Base-by-base conservation (phyloP, 2,797 vertebrate species). In the Lophius americanus region DNA sequence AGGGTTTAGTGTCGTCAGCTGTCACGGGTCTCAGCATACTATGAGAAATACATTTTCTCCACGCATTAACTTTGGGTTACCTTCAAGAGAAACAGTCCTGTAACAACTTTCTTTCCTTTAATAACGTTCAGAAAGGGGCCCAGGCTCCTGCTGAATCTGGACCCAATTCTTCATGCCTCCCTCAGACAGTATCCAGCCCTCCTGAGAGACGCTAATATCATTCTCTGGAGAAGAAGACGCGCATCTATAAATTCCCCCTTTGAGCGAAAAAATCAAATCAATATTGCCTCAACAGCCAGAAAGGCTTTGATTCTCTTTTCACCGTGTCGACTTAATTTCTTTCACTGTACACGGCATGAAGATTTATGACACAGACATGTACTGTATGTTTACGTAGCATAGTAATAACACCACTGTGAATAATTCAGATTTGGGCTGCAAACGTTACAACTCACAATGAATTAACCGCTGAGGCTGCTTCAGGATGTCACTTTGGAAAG, bases 211-310 rank as follows among this genome's bases (percentile, higher is more conserved):
- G 81, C 82, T 82, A 85, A 77, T 55, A 78, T 83, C 67, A 36
- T 88, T 83, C 89, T 85, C 77, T 23, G 69, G 83, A 86, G 83
- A 83, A 76, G 79, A 72, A 78, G 62, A 44, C 48, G 51, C 42
- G 32, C 66, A 78, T 81, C 86, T 79, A 89, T 91, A 92, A 86
- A 91, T 91, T 84, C 59, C 65, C 72, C 43, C 48, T 55, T 83
- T 87, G 81, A 89, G 76, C 76, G 80, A 82, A 86, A 90, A 88
- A 82, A 82, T 89, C 87, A 78, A 92, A 92, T 91, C 79, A 75
- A 84, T 84, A 76, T 79, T 71, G 81, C 64, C 76, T 55, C 73
- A 72, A 78, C 75, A 70, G 79, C 87, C 85, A 73, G 3, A 88
- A 80, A 68, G 70, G 76, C 72, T 89, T 75, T 69, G 74, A 84